Conservation (phyloP, 2,113 vertebrate species). For the Maccullochella peelii region DNA sequence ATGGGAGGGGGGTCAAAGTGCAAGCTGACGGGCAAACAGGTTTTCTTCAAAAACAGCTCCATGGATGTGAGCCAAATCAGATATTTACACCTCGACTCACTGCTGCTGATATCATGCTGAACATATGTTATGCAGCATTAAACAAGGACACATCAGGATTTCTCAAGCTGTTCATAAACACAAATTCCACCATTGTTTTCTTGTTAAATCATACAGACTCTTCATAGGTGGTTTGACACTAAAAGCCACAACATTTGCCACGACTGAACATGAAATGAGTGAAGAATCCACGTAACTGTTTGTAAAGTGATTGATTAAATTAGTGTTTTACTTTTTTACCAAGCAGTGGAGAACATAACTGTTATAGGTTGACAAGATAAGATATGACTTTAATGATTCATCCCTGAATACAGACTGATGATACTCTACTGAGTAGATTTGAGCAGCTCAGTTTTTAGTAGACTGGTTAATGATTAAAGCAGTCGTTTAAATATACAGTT, state of each 20-base stretch:
- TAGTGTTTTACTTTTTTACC: not conserved
- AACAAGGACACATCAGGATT: not conserved
- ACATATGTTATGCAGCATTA: not conserved
- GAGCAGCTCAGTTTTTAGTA: not conserved
- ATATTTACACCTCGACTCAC: constrained; percentile 20
- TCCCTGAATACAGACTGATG: not conserved
- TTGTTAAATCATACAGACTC: not conserved
- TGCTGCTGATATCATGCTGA: constrained; percentile 17
- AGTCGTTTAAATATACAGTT: not conserved
- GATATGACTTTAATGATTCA: constrained; percentile 9
- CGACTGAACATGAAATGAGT: not conserved
- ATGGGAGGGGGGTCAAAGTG: constrained; percentile 8
- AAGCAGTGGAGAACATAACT: not conserved
- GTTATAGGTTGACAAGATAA: not conserved
- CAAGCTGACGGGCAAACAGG: not conserved
- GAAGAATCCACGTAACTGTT: not conserved
- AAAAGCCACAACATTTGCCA: not conserved
- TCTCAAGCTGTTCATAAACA: not conserved
- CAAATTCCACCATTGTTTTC: not conserved
- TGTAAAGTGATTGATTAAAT: not conserved
- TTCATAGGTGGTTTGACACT: not conserved
- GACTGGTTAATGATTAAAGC: not conserved
- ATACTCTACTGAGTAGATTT: not conserved
- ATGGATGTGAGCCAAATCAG: constrained; percentile 1
- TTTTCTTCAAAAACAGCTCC: constrained; percentile 10